phyloP scores from a whole-genome alignment of 2,888 invertebrate genomes.

The Leptinotarsa juncta region DNA sequence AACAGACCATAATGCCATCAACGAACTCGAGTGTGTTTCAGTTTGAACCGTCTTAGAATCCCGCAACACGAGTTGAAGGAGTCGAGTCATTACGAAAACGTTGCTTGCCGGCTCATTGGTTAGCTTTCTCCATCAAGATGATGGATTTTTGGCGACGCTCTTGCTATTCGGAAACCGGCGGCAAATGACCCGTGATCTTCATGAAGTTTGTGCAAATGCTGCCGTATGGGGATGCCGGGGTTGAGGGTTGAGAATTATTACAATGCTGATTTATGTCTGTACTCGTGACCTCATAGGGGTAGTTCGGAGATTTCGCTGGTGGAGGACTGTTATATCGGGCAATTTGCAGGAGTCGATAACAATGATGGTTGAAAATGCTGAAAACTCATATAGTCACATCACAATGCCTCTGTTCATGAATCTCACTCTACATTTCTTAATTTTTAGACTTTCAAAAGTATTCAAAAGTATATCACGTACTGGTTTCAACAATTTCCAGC shows the following conservation, averaged over 20 bases:
- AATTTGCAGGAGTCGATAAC: background rate
- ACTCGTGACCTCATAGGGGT: background rate
- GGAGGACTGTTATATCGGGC: background rate
- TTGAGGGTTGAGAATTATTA: constrained; percentile 24
- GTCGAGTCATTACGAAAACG: constrained; percentile 48
- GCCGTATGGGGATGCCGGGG: constrained; percentile 18
- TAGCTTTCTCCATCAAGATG: constrained; percentile 44
- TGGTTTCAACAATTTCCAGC: too few relatives aligned
- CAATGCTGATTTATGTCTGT: constrained; percentile 24
- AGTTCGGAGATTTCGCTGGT: background rate
- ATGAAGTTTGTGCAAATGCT: constrained; percentile 43
- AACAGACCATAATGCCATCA: background rate
- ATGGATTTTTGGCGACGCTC: constrained; percentile 46
- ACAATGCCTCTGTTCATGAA: too few relatives aligned
- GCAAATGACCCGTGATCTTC: constrained; percentile 56
- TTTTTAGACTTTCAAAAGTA: too few relatives aligned
- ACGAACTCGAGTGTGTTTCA: background rate
- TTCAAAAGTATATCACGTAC: too few relatives aligned
- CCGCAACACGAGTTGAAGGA: constrained; percentile 25
- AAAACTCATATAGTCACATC: too few relatives aligned
- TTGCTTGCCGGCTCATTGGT: constrained; percentile 52
- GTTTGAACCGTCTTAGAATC: background rate
- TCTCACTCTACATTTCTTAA: too few relatives aligned
- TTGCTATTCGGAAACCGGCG: constrained; percentile 51
- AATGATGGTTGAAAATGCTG: too few relatives aligned